Evolutionary conservation across 2,888 invertebrate genomes (phyloP).

Genomic region (Sesia apiformis): DNA sequence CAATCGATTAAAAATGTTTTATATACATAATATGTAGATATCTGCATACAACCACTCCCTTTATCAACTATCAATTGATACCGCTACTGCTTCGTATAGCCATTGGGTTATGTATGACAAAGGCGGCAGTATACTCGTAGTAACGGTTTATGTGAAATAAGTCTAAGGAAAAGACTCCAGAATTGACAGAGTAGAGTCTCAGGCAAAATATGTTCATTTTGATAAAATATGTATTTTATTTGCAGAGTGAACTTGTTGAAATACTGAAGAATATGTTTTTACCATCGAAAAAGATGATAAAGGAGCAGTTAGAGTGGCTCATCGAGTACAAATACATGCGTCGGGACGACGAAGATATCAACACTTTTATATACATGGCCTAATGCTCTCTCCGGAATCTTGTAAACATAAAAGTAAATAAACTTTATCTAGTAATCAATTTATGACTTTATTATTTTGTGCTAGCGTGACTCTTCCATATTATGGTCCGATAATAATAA

Average conservation of each 20-base stretch:
- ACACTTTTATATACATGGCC: slow-evolving; percentile 98
- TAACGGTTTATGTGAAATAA: no score
- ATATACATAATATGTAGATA: no score
- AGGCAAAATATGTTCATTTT: background rate
- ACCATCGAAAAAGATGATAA: slow-evolving; percentile 99
- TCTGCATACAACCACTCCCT: no score
- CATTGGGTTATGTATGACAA: no score
- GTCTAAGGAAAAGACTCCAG: no score
- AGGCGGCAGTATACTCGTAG: no score
- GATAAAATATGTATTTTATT: slow-evolving; percentile 10
- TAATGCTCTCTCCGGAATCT: slow-evolving; percentile 44
- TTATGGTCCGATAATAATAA: no score
- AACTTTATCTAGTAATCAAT: background rate
- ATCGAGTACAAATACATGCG: slow-evolving; percentile 99
- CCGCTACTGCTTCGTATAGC: no score
- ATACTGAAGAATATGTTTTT: slow-evolving; percentile 99
- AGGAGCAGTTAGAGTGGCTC: slow-evolving; percentile 99
- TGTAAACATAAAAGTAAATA: slow-evolving; percentile 2
- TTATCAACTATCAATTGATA: no score
- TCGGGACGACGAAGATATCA: slow-evolving; percentile 97
- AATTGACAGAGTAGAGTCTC: no score
- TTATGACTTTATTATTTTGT: background rate
- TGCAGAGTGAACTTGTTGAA: slow-evolving; percentile 93
- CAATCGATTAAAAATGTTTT: no score
- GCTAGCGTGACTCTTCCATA: no score